phyloP scores from a whole-genome alignment of 2,113 vertebrate genomes.

The Antechinus flavipes region DNA sequence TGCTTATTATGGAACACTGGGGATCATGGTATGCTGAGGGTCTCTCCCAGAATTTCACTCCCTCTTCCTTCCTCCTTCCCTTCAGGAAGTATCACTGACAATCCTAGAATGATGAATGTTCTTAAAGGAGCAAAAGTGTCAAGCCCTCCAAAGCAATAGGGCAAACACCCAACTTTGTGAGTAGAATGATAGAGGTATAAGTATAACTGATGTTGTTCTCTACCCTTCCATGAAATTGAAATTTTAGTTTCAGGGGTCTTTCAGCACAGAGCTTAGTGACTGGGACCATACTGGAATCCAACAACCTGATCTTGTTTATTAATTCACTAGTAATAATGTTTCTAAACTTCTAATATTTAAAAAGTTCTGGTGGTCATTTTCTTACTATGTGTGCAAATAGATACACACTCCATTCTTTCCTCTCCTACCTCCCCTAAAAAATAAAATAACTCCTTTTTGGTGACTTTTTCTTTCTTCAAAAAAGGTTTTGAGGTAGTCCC shows the following conservation, averaged over 20 bases:
- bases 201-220: neutral
- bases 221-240: neutral
- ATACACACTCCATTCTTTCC: neutral
- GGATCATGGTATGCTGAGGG: neutral
- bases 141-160: neutral
- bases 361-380: neutral
- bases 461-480: neutral
- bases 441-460: neutral
- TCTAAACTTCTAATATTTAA: neutral
- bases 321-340: neutral
- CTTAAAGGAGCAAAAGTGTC: neutral
- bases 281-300: neutral
- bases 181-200: neutral
- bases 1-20: rapidly evolving
- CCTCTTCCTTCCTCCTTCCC: neutral
- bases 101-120: neutral
- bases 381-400: neutral
- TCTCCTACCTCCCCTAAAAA: neutral
- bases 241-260: neutral
- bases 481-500: neutral
- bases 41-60: neutral
- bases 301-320: neutral
- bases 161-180: neutral
- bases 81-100: neutral
- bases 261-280: neutral